Conservation (phyloP, 2,888 invertebrate species). For the Chrysolina oricalcia region DNA sequence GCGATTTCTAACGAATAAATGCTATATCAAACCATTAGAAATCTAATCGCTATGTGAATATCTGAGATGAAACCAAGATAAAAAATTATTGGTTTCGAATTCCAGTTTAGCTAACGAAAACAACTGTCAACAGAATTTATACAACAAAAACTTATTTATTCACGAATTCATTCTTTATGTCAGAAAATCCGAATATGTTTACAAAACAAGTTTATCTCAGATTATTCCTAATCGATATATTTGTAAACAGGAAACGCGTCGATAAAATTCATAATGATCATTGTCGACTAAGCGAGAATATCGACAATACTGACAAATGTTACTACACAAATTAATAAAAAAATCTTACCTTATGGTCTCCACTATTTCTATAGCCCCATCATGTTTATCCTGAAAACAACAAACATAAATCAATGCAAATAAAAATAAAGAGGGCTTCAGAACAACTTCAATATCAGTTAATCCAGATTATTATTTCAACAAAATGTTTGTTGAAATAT, state of each 20-base stretch:
- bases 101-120: too few species aligned
- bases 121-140: too few species aligned
- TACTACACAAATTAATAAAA: background rate
- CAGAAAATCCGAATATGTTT: background rate
- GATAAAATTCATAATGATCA: background rate
- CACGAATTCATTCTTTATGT: background rate
- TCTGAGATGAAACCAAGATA: too few species aligned
- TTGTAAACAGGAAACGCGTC: conserved; percentile 3
- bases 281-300: conserved; percentile 2
- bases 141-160: too few species aligned
- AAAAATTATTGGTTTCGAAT: too few species aligned
- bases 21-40: too few species aligned
- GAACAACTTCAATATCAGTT: too few species aligned
- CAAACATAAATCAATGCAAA: conserved; percentile 31
- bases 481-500: too few species aligned
- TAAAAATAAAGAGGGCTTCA: background rate
- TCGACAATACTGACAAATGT: background rate
- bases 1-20: too few species aligned
- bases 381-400: conserved; percentile 84
- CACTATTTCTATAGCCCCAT: conserved; percentile 92
- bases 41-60: too few species aligned
- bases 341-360: conserved; percentile 87
- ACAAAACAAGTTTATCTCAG: background rate
- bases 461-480: too few species aligned
- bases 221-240: background rate